Evolutionary conservation across 92 coral and sea anemone genomes (phyloP).

Genomic region (Phymanthus crucifer): DNA sequence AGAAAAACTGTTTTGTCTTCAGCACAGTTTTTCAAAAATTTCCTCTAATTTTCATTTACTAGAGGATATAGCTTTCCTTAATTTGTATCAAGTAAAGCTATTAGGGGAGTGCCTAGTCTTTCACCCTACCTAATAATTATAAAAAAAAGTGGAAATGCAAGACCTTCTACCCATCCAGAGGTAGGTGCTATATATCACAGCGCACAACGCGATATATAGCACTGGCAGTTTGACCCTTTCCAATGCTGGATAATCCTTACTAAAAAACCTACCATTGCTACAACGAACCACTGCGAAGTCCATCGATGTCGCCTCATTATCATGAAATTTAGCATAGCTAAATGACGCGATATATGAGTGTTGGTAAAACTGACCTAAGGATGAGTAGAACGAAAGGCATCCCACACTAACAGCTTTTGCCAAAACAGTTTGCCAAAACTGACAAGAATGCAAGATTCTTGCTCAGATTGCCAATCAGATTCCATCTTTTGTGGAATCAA

Average conservation of each 20-base stretch:
- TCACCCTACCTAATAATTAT: no score
- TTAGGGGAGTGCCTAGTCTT: no score
- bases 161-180: no score
- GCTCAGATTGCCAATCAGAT: neutral
- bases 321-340: slow-evolving; percentile 3
- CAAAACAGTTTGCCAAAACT: no score
- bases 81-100: slow-evolving; percentile 10
- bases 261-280: neutral
- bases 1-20: neutral
- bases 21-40: neutral
- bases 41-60: no score
- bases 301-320: neutral
- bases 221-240: slow-evolving; percentile 7
- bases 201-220: neutral
- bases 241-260: neutral
- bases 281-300: neutral
- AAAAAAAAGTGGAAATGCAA: no score
- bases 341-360: slow-evolving; percentile 1
- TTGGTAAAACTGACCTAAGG: neutral
- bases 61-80: no score
- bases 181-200: neutral
- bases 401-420: slow-evolving; percentile 1
- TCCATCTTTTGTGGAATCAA: neutral
- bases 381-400: neutral
- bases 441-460: neutral